These are phyloP conservation scores for Caerostris darwini DNA, from an alignment of 1,140 invertebrate genomes.

Conservation along the genomic window DNA sequence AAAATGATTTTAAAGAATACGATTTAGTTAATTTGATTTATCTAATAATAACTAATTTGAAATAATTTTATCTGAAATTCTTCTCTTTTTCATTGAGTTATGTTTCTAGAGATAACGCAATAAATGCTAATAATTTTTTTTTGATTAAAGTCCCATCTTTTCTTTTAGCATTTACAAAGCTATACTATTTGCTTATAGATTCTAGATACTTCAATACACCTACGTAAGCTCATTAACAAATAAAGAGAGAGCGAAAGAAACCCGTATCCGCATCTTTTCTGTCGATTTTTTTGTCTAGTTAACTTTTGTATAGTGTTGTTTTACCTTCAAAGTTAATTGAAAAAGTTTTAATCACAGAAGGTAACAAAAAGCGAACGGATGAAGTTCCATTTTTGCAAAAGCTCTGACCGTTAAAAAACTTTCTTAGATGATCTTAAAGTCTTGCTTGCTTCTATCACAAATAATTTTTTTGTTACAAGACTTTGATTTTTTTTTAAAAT, in stretches of 20 bases:
- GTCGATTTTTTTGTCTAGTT: background rate
- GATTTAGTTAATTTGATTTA: background rate
- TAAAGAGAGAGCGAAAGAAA: background rate
- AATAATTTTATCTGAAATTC: background rate
- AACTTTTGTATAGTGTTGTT: background rate
- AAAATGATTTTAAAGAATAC: background rate
- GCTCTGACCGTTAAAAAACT: background rate
- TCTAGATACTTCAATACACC: background rate
- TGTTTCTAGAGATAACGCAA: background rate
- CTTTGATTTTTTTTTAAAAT: background rate
- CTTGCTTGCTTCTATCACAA: background rate
- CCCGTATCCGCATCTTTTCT: background rate
- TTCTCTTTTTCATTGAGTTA: background rate
- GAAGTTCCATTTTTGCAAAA: background rate
- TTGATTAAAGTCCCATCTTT: background rate
- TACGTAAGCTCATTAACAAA: background rate
- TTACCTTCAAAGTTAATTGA: background rate
- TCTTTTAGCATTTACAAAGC: background rate
- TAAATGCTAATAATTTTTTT: background rate
- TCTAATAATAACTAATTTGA: background rate
- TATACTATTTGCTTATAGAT: background rate
- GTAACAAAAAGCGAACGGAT: background rate
- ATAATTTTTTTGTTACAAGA: background rate
- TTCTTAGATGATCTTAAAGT: conserved; percentile 9
- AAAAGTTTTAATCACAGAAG: conserved; percentile 20